Evolutionary conservation across 2,888 invertebrate species (phyloP), one percentile per base, ranked within the genome.

Genomic region (Baronia brevicornis): DNA sequence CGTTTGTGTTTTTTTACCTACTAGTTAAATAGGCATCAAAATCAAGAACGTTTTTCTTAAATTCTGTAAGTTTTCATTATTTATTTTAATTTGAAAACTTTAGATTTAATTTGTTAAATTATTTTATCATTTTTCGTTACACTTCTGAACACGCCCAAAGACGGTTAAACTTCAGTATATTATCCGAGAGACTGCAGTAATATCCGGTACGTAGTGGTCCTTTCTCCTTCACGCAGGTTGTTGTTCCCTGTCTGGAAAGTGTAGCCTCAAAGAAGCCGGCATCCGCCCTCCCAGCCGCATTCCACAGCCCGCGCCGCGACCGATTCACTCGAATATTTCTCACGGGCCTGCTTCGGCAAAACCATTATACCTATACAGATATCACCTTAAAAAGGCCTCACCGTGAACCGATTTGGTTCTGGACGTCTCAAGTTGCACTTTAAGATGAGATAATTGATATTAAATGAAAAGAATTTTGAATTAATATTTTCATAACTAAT

Each of bases 271-370:
- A 82, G 79, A 71, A 70, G 77, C 84, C 80, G 79, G 78, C 80
- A 63, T 57, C 71, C 78, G 75, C 75, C 77, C 68, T 67, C 72
- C 59, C 73, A 74, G 66, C 72, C 71, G 68, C 80, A 79, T 79
- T 79, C 80, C 79, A 60, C 54, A 57, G 60, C 54, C 61, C 51
- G 52, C 60, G 61, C 65, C 61, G 60, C 65, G 60, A 63, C 59
- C 73, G 67, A 63, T 68, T 68, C 69, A 66, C 78, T 67, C 62
- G 72, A 75, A 77, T 77, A 70, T 82, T 84, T 84, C 84, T 84
- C 84, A 84, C 84, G 84, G 79, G 58, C 77, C 71, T 62, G 68
- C 78, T 80, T 78, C 79, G 77, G 78, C 79, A 68, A 79, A 69
- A 64, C 70, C 70, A 70, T 72, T 68, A 65, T 58, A 58, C 48